phyloP scores from a whole-genome alignment of 1,140 invertebrate genomes.

The Heliconius congener region DNA sequence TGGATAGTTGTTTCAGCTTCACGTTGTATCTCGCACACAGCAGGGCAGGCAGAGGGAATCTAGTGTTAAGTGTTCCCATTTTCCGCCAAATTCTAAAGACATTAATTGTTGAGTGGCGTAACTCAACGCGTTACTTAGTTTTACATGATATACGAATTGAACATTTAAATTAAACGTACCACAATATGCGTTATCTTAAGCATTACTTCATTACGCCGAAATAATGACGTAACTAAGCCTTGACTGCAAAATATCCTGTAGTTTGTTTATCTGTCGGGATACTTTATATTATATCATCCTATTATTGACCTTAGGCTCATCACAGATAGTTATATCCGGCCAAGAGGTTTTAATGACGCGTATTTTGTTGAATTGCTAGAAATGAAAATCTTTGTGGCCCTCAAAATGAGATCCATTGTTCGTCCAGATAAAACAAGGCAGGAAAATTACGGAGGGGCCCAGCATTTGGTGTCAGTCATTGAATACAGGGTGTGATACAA shows the following conservation, averaged over 20 bases:
- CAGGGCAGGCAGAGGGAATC: no score
- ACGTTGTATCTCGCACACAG: no score
- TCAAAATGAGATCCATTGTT: slow-evolving; percentile 56
- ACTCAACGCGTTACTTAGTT: background rate
- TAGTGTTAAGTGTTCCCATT: no score
- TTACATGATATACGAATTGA: background rate
- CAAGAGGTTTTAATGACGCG: slow-evolving; percentile 60
- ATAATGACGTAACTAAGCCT: background rate
- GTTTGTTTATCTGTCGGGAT: slow-evolving; percentile 17
- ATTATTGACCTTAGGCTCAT: slow-evolving; percentile 37
- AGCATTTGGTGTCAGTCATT: slow-evolving; percentile 58
- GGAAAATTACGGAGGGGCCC: slow-evolving; percentile 62
- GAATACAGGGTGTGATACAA: slow-evolving; percentile 58
- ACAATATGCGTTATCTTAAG: background rate
- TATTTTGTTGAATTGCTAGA: slow-evolving; percentile 59
- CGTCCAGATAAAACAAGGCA: slow-evolving; percentile 57
- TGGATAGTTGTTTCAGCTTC: background rate
- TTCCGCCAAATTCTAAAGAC: no score
- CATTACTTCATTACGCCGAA: background rate
- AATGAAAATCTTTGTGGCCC: slow-evolving; percentile 56
- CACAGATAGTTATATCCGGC: slow-evolving; percentile 47
- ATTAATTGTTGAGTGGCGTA: no score
- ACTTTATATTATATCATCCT: slow-evolving; percentile 36
- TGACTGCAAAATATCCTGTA: background rate
- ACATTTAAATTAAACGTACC: background rate